These are phyloP conservation scores for Benitochromis conjunctus DNA, from an alignment of 2,113 vertebrate genomes.

Conservation along the genomic window DNA sequence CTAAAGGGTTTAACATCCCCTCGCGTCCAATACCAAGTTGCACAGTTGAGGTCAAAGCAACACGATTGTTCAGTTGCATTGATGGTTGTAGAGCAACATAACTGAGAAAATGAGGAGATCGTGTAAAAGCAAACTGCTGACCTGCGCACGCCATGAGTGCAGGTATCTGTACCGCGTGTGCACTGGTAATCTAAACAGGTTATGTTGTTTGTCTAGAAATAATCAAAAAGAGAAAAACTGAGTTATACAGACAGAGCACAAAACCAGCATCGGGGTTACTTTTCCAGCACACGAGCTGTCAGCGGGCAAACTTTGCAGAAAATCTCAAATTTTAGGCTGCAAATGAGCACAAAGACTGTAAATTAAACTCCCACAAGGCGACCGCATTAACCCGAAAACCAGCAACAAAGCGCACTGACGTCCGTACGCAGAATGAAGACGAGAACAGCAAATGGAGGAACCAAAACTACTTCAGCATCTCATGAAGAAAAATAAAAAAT, in stretches of 20 bases:
- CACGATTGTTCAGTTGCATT: neutral
- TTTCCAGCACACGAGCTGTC: accelerated
- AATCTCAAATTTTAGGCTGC: neutral
- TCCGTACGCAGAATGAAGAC: neutral
- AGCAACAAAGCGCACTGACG: neutral
- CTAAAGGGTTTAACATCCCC: neutral
- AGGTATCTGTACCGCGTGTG: neutral
- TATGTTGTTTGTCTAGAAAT: neutral
- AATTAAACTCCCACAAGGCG: neutral
- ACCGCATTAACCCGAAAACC: neutral
- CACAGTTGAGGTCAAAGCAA: neutral
- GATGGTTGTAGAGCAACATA: neutral
- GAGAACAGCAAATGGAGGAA: neutral
- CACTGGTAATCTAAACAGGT: neutral
- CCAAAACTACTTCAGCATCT: neutral
- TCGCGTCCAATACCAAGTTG: neutral
- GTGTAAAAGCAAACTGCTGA: neutral
- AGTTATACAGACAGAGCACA: neutral
- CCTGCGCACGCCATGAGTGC: neutral
- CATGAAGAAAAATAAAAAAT: no score
- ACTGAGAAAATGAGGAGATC: neutral
- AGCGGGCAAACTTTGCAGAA: neutral
- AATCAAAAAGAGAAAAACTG: no score
- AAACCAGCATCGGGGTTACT: neutral
- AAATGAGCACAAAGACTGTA: neutral